Conservation (phyloP, 2,888 invertebrate genomes). For the Andrena fulva region DNA sequence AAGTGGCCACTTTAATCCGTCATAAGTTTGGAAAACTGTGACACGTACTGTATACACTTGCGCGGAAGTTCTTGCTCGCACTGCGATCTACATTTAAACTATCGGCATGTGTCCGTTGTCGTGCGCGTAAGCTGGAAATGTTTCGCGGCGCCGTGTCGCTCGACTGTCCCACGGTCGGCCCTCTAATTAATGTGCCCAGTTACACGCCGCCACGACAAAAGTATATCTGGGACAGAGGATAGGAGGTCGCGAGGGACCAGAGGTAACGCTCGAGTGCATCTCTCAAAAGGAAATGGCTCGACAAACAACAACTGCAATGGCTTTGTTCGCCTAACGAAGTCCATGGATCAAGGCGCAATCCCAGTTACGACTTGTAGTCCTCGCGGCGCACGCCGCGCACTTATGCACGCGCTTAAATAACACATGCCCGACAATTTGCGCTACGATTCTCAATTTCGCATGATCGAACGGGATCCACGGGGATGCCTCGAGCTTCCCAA, state of each 20-base stretch:
- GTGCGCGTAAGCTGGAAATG: background rate
- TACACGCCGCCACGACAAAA: constrained; percentile 14
- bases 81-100: background rate
- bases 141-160: constrained; percentile 1
- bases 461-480: background rate
- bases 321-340: constrained; percentile 61
- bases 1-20: constrained; percentile 1
- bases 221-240: constrained; percentile 49
- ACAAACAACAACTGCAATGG: constrained; percentile 61
- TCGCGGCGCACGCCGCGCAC: constrained; percentile 6
- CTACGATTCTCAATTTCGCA: background rate
- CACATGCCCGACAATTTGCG: constrained; percentile 6
- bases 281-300: constrained; percentile 63
- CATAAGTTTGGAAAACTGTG: constrained; percentile 1
- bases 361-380: constrained; percentile 26
- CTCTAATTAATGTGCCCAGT: constrained; percentile 45
- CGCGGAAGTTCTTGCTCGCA: background rate
- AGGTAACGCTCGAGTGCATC: constrained; percentile 50
- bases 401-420: constrained; percentile 33
- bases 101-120: background rate
- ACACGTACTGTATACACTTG: background rate
- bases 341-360: constrained; percentile 51
- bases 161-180: background rate
- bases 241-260: constrained; percentile 46
- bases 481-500: background rate